A percentile compares a stretch with the other conserved stretches of the same genome.
Evolutionary conservation across 2,797 vertebrate genomes (phyloP).

Genomic region (Gallinago nigripennis): DNA sequence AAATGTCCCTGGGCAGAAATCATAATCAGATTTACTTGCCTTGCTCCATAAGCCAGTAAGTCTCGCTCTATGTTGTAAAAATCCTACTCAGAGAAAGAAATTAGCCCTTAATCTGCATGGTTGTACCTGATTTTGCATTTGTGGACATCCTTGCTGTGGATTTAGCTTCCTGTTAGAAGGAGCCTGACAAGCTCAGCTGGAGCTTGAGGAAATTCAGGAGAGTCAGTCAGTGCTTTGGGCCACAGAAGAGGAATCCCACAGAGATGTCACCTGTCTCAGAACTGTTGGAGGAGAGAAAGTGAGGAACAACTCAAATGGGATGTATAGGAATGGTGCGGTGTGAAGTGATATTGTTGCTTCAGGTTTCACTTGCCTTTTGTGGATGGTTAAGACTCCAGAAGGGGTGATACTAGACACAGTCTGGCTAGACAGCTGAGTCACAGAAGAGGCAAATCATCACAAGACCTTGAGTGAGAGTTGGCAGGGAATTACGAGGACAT

Average conservation of each 20-base stretch:
- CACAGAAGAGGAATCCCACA: not conserved
- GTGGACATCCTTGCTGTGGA: not conserved
- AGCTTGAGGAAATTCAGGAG: not conserved
- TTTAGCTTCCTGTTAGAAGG: not conserved
- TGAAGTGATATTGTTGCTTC: conserved; percentile 3
- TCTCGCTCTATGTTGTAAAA: not conserved
- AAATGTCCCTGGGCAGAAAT: not conserved
- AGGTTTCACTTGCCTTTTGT: conserved; percentile 48
- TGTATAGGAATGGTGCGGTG: not conserved
- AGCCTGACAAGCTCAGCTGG: not conserved
- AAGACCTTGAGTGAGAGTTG: conserved; percentile 51
- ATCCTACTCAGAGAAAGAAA: not conserved
- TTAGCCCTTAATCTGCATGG: not conserved
- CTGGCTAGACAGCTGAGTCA: conserved; percentile 61
- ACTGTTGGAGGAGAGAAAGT: not conserved
- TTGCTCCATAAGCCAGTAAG: not conserved
- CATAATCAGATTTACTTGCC: not conserved
- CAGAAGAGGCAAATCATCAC: conserved; percentile 47
- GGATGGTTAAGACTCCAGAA: conserved; percentile 49
- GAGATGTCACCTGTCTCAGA: not conserved
- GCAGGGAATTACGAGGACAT: conserved; percentile 37
- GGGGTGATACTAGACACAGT: conserved; percentile 49
- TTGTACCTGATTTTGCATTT: not conserved
- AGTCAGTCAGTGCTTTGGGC: not conserved
- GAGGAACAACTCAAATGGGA: not conserved